Base-by-base conservation (phyloP, 1,140 invertebrate species). In the Rhopalosiphum maidis region DNA sequence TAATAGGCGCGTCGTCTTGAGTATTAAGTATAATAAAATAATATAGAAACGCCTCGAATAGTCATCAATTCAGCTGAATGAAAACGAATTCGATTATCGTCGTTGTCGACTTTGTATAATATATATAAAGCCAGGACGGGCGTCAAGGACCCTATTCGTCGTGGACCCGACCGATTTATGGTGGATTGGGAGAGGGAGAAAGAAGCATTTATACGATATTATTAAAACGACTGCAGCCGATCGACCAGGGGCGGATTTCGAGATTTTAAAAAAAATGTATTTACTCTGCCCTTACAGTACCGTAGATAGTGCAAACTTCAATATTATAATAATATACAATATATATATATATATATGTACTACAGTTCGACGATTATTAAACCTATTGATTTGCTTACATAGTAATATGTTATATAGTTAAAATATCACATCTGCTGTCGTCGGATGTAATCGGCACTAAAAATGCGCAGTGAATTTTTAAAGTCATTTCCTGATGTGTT, bases 21-120 rank as follows among this genome's bases (percentile, higher is more conserved):
- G 60, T 77, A n/a, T 77, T 21, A 77, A 77, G 60, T n/a, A n/a
- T 77, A 18, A n/a, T 77, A 77, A n/a, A 77, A 77, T 15, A 77
- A 77, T 35, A 77, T 15, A 77, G 18, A n/a, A 77, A 77, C 11
- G 60, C 30, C 60, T 77, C 0, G 60, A 77, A 77, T 77, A n/a
- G 30, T 77, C 60, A 77, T 77, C 60, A 77, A 77, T 77, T 77
- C 60, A 77, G 21, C n/a, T 77, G 60, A 77, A 77, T 77, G n/a
- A 77, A 77, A 77, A 77, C 60, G 60, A 77, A 77, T 77, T 77
- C 60, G 60, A 77, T 77, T 77, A 77, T 77, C 60, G 60, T 60
- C 25, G 9, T 77, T 15, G n/a, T 18, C 5, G 60, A 35, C 30
- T n/a, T n/a, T 77, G 60, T 77, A 21, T 51, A 51, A 21, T 51